Evolutionary conservation across 2,888 invertebrate genomes (phyloP), one percentile per base, ranked within the genome.

Genomic region (Camponotus fellah): DNA sequence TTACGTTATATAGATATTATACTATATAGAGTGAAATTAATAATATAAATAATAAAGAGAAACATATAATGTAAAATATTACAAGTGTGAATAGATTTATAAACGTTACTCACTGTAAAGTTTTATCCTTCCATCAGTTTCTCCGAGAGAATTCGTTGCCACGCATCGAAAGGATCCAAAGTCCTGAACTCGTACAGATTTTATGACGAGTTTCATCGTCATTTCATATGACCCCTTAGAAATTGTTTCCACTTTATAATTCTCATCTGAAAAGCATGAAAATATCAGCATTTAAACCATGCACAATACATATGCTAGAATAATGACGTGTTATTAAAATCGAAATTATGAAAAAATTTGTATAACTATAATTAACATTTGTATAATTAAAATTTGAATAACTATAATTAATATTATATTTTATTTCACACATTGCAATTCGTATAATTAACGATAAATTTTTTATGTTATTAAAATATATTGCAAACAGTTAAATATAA

Each of bases 81-180:
- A 21, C 3, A 56, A 1, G 21, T 56, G 26, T 26, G 4, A 12
- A 58, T 26, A 58, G 4, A 53, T 46, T 60, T 32, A 17, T 56
- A 56, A 56, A 66, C 3, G 5, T 46, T 90, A 93, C 95, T 95
- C 91, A 95, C 95, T 94, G 87, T 95, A 95, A 72, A 96, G 88
- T 89, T 95, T 95, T 87, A 96, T 95, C 88, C 94, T 94, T 26
- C 95, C 95, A 84, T 95, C 95, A 21, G 95, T 95, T 82, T 95
- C 95, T 53, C 96, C 95, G n/a, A 95, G 92, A 26, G 95, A 95
- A 89, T 96, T 96, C 58, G 95, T 95, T 49, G 95, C 95, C 74
- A 95, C 93, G 85, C 96, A 96, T 76, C 93, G 92, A 87, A 95
- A 95, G 56, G 94, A 92, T 46, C 95, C 95, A 71, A 94, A 95